Evolutionary conservation across 23 tunicate species (phyloP).

Genomic region (Ascidia mentula): DNA sequence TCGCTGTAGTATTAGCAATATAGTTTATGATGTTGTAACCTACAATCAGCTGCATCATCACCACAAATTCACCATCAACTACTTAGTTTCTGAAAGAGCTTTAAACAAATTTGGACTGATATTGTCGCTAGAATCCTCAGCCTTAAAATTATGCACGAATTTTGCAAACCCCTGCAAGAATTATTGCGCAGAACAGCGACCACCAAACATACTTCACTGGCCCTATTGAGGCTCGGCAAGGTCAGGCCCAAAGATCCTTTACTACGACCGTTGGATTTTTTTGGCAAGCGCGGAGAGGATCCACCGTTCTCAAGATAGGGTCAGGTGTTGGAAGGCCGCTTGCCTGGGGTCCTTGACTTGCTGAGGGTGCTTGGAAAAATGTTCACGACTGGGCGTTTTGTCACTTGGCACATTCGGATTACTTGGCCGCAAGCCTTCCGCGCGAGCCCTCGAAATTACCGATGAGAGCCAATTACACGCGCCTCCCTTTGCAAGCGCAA

Average conservation of each 20-base stretch:
- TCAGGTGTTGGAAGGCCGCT: conserved; percentile 9
- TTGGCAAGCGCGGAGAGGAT: conserved; percentile 2
- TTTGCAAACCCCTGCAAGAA: no score
- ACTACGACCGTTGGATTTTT: conserved; percentile 1
- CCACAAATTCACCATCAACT: no score
- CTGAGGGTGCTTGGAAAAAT: not conserved
- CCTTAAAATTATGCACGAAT: no score
- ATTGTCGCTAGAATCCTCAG: no score
- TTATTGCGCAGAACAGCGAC: no score
- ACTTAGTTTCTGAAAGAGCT: no score
- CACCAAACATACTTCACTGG: no score
- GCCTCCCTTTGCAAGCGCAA: not conserved
- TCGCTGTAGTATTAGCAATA: no score
- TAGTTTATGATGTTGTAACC: no score
- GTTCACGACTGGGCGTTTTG: not conserved
- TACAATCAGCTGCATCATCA: no score
- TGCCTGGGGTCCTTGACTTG: conserved; percentile 1
- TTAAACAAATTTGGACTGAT: no score
- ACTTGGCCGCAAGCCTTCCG: conserved; percentile 1
- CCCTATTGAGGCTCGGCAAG: not conserved
- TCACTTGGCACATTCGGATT: conserved; percentile 9
- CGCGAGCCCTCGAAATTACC: not conserved
- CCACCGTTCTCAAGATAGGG: conserved; percentile 4
- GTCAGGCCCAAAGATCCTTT: not conserved
- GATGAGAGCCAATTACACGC: conserved; percentile 4